phyloP scores from a whole-genome alignment of 53 echinoderm and acorn worm species.

The Holothuria scabra region DNA sequence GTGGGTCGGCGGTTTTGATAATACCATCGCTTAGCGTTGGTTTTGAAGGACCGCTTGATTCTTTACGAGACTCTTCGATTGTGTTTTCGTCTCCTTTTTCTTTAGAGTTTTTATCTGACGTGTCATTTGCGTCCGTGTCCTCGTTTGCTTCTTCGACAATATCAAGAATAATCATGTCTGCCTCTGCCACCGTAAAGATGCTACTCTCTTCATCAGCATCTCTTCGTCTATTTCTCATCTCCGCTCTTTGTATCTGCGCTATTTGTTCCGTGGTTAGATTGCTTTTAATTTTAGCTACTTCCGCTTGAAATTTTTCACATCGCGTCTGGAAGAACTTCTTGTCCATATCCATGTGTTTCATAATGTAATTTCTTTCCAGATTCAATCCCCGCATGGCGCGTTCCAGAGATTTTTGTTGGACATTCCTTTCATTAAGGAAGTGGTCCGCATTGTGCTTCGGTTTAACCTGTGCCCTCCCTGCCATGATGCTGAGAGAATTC shows the following conservation, averaged over 20 bases:
- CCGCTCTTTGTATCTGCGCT: background rate
- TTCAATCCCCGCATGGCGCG: slow-evolving; percentile 28
- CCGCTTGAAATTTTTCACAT: slow-evolving; percentile 12
- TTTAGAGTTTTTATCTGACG: background rate
- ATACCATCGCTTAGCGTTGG: background rate
- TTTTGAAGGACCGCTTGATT: too few relatives aligned
- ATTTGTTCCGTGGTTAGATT: slow-evolving; percentile 33
- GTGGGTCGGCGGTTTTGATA: background rate
- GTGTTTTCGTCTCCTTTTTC: background rate
- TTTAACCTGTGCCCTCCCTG: background rate
- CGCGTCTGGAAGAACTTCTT: slow-evolving; percentile 15
- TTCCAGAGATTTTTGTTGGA: slow-evolving; percentile 18
- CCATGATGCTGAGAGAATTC: background rate
- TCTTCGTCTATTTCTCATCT: background rate
- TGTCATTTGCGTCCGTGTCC: background rate
- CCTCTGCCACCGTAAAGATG: slow-evolving; percentile 4
- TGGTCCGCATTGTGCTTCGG: slow-evolving; percentile 35
- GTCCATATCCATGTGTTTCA: slow-evolving; percentile 45
- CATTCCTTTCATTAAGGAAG: slow-evolving; percentile 33
- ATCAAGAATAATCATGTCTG: slow-evolving; percentile 22
- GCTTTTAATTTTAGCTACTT: slow-evolving; percentile 30
- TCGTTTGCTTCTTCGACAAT: slow-evolving; percentile 32
- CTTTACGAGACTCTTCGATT: background rate
- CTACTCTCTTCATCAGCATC: background rate
- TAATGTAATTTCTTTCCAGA: slow-evolving; percentile 22